Conservation (phyloP, 92 coral and sea anemone species). For the Epizoanthus scotinus region DNA sequence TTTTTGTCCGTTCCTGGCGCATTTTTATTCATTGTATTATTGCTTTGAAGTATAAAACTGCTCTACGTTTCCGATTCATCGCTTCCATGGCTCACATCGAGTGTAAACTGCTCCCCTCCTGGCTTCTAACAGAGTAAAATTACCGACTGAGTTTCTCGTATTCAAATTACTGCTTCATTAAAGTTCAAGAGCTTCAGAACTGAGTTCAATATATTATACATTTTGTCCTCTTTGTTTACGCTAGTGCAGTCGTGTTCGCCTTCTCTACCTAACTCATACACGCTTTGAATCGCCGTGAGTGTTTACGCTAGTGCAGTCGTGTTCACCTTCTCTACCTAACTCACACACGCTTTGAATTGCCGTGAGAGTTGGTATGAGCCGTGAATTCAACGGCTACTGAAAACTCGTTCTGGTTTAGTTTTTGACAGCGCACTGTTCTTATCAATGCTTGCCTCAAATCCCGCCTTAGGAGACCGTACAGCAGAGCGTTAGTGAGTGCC, state of each 20-base stretch:
- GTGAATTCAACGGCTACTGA: conserved; percentile 36
- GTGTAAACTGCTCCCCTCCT: too few relatives aligned
- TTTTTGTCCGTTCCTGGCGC: too few relatives aligned
- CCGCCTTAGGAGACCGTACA: conserved; percentile 85
- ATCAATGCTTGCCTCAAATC: conserved; percentile 77
- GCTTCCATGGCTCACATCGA: too few relatives aligned
- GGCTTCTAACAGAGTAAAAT: too few relatives aligned
- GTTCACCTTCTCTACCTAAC: neutral
- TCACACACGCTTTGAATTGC: neutral
- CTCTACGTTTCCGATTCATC: too few relatives aligned
- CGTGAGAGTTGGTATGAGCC: neutral
- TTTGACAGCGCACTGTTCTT: conserved; percentile 68
- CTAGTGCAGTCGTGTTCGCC: neutral
- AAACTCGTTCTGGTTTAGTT: conserved; percentile 61
- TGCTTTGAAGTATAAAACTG: too few relatives aligned
- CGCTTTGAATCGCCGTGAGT: neutral
- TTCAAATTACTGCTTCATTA: too few relatives aligned
- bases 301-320: neutral
- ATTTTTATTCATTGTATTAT: too few relatives aligned
- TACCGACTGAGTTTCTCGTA: too few relatives aligned
- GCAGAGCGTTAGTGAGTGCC: conserved; percentile 80
- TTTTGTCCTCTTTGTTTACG: too few relatives aligned
- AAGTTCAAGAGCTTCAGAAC: too few relatives aligned
- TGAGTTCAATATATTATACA: too few relatives aligned
- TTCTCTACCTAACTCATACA: neutral